Percentiles rank a stretch among this genome's conserved stretches.
phyloP scores from a whole-genome alignment of 2,888 invertebrate species.

The Netelia fuscicornis region DNA sequence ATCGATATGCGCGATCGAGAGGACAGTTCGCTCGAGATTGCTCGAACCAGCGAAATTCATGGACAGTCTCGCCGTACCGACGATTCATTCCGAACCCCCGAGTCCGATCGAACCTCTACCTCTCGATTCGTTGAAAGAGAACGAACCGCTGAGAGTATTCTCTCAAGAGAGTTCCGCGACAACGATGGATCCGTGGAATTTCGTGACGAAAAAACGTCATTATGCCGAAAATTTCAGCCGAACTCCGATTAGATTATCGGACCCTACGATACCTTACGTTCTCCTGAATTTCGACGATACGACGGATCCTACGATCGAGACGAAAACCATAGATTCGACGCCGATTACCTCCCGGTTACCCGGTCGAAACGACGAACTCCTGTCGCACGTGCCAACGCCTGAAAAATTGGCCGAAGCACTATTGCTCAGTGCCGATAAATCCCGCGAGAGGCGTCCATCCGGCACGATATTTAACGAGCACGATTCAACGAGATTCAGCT shows the following conservation, averaged over 20 bases:
- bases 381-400: conserved; percentile 65
- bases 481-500: conserved; percentile 80
- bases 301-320: conserved; percentile 56
- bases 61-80: conserved; percentile 77
- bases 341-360: background rate
- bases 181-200: conserved; percentile 12
- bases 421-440: conserved; percentile 70
- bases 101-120: conserved; percentile 81
- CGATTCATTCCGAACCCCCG: conserved; percentile 81
- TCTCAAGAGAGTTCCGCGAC: conserved; percentile 27
- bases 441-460: conserved; percentile 69
- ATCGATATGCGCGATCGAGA: conserved; percentile 74
- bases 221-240: conserved; percentile 43
- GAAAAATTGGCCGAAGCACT: conserved; percentile 75
- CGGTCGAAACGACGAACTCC: conserved; percentile 35
- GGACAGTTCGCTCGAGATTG: conserved; percentile 67
- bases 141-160: conserved; percentile 57
- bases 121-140: conserved; percentile 73
- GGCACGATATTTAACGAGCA: conserved; percentile 80
- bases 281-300: conserved; percentile 79
- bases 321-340: background rate
- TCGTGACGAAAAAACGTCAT: conserved; percentile 10
- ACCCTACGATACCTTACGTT: conserved; percentile 79
- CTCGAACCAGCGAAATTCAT: conserved; percentile 73
- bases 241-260: conserved; percentile 77